Evolutionary conservation across 2,113 vertebrate genomes (phyloP).

Genomic region (Psammodynastes pulverulentus): DNA sequence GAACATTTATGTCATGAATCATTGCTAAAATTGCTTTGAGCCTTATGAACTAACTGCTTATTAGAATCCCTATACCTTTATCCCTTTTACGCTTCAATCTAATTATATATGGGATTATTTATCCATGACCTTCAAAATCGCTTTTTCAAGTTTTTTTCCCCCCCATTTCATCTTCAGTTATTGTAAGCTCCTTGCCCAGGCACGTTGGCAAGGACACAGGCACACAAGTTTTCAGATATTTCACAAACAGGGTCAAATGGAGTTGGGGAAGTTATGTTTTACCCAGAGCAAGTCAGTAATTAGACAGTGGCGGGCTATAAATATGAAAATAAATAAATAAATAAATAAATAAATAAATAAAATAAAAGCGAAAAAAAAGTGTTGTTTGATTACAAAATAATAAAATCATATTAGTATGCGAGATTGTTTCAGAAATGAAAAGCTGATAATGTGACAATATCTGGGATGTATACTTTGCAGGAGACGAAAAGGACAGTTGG

Average conservation of each 20-base stretch:
- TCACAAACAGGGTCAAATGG: not conserved
- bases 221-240: not conserved
- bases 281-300: not conserved
- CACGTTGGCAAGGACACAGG: not conserved
- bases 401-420: not conserved
- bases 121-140: not conserved
- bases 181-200: not conserved
- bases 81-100: not conserved
- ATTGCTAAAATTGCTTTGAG: not conserved
- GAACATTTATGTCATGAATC: not conserved
- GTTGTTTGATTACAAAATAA: not conserved
- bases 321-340: too few relatives aligned
- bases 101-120: conserved; percentile 5
- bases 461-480: not conserved
- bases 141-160: not conserved
- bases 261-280: not conserved
- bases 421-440: not conserved
- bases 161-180: not conserved
- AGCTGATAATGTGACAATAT: not conserved
- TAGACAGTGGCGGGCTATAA: not conserved
- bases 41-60: not conserved
- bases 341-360: too few relatives aligned
- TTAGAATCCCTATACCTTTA: not conserved
- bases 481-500: not conserved
- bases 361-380: not conserved